A percentile compares a stretch with the other conserved stretches of the same genome.
Conservation (phyloP, 2,113 vertebrate genomes). For the Eulemur macaco region DNA sequence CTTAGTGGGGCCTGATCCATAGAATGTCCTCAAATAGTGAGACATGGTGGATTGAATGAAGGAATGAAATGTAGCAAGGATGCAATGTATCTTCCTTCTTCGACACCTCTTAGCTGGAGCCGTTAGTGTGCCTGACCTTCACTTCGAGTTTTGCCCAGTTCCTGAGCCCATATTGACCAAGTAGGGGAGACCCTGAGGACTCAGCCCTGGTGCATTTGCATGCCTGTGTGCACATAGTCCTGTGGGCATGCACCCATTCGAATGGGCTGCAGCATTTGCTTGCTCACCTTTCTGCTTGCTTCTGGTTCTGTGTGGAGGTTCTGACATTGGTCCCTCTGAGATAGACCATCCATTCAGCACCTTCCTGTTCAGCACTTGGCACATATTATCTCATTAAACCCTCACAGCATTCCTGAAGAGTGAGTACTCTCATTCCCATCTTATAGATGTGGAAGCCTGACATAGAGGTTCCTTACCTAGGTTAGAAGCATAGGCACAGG, state of each 20-base stretch:
- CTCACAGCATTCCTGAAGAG: background rate
- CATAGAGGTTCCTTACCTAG: background rate
- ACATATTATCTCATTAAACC: background rate
- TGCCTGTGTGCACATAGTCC: background rate
- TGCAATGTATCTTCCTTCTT: background rate
- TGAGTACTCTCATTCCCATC: background rate
- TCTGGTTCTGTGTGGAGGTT: background rate
- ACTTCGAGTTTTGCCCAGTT: background rate
- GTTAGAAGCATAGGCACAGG: background rate
- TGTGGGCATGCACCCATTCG: background rate
- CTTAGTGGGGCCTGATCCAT: background rate
- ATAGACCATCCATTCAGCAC: background rate
- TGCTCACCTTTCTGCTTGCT: background rate
- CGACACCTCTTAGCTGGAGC: background rate
- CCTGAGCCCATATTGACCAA: background rate
- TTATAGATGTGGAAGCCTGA: background rate
- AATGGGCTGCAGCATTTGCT: background rate
- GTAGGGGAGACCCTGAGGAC: background rate
- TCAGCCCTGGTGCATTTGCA: background rate
- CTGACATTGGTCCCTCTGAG: background rate
- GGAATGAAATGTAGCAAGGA: background rate
- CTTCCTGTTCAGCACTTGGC: background rate
- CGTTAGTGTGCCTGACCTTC: background rate
- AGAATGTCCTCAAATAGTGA: background rate
- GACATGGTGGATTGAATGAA: background rate